A percentile compares a stretch with the other conserved stretches of the same genome.
Conservation (phyloP, 2,888 invertebrate species). For the Argynnis bischoffii region DNA sequence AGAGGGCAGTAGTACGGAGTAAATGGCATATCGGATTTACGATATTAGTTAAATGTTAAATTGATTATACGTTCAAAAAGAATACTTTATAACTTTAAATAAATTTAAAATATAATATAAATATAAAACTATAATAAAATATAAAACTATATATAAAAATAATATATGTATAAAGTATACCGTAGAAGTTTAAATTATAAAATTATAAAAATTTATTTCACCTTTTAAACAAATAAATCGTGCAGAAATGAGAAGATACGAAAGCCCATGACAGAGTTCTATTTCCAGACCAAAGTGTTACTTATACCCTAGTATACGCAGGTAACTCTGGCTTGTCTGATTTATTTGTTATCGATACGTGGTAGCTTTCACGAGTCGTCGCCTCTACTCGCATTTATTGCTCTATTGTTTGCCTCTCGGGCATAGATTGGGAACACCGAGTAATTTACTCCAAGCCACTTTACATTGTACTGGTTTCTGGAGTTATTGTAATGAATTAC, state of each 20-base stretch:
- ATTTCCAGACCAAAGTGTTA: conserved; percentile 50
- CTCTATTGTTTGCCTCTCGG: conserved; percentile 74
- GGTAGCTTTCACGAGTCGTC: conserved; percentile 67
- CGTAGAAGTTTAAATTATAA: too few species aligned
- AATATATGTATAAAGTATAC: too few species aligned
- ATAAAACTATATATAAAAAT: too few species aligned
- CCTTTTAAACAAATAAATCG: conserved; percentile 56
- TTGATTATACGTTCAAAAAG: too few species aligned
- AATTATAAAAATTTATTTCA: background rate
- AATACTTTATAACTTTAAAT: too few species aligned
- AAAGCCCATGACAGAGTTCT: conserved; percentile 43
- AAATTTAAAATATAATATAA: too few species aligned
- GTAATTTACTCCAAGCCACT: conserved; percentile 70
- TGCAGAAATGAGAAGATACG: conserved; percentile 53
- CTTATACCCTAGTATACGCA: conserved; percentile 51
- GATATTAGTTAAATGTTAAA: too few species aligned
- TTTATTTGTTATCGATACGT: conserved; percentile 73
- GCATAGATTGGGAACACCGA: conserved; percentile 55
- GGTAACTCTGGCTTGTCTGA: conserved; percentile 64
- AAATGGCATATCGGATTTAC: too few species aligned
- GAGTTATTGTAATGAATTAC: conserved; percentile 60
- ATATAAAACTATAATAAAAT: too few species aligned
- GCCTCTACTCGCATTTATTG: conserved; percentile 68
- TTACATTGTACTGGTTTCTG: conserved; percentile 59
- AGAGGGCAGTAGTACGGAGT: too few species aligned